These are phyloP conservation scores for Electrona antarctica DNA, from an alignment of 2,113 vertebrate genomes.

Conservation along the genomic window DNA sequence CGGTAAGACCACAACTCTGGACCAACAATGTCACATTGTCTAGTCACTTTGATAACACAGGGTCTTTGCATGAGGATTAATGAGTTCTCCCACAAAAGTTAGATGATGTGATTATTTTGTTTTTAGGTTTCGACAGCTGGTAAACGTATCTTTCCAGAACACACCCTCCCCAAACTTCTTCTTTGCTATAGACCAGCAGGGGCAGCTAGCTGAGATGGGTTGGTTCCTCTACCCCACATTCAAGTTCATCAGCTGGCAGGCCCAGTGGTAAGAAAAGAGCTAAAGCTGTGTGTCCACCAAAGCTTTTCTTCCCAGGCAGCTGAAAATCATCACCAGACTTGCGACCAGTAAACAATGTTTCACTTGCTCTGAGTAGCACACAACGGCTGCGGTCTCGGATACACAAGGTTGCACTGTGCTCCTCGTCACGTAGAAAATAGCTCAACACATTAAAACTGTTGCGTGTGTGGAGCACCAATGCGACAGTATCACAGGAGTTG, in stretches of 20 bases:
- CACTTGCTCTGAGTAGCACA: too few species aligned
- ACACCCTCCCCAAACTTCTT: conserved; percentile 79
- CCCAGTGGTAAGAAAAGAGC: conserved; percentile 75
- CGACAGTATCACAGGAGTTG: too few species aligned
- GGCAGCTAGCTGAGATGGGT: conserved; percentile 78
- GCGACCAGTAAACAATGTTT: too few species aligned
- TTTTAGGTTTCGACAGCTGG: conserved; percentile 60
- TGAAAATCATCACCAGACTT: too few species aligned
- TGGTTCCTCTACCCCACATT: conserved; percentile 80
- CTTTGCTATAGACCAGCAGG: conserved; percentile 76
- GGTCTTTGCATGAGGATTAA: conserved; percentile 4
- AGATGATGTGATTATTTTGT: conserved; percentile 2
- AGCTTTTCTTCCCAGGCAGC: too few species aligned
- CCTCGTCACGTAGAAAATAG: too few species aligned
- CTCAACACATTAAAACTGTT: too few species aligned
- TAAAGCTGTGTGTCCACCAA: too few species aligned
- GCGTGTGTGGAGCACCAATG: too few species aligned
- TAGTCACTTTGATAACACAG: neutral
- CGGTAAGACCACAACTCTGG: conserved; percentile 47
- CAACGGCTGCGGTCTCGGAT: too few species aligned
- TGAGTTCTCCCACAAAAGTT: conserved; percentile 4
- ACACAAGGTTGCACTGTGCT: too few species aligned
- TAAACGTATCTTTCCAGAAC: conserved; percentile 77
- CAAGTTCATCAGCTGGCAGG: conserved; percentile 81
- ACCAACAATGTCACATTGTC: conserved; percentile 17